phyloP scores from a whole-genome alignment of 2,113 vertebrate species.

The Hippocampus zosterae region DNA sequence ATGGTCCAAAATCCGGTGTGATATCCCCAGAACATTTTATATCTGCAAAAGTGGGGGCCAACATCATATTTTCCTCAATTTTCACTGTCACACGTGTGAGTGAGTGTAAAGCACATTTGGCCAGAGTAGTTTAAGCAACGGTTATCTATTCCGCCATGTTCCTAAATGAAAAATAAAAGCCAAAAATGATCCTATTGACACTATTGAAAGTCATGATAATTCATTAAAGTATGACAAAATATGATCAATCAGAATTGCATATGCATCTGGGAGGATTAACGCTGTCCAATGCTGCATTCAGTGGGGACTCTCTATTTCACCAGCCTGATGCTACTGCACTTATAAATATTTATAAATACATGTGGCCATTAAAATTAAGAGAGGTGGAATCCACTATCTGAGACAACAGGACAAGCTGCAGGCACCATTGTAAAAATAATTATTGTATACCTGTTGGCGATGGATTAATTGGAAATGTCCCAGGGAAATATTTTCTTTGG shows the following conservation, averaged over 20 bases:
- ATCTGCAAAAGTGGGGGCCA: background rate
- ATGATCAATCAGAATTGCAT: constrained; percentile 30
- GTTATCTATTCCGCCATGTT: constrained; percentile 24
- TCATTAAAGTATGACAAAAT: constrained; percentile 33
- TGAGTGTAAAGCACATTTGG: background rate
- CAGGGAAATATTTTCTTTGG: constrained; percentile 63
- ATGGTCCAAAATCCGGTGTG: background rate
- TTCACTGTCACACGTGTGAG: background rate
- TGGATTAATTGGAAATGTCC: constrained; percentile 76
- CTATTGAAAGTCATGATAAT: constrained; percentile 4
- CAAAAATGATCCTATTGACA: constrained; percentile 35
- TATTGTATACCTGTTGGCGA: constrained; percentile 58
- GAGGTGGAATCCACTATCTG: constrained; percentile 51
- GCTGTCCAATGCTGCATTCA: constrained; percentile 2
- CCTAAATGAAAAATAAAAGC: constrained; percentile 43
- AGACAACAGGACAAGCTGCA: constrained; percentile 50
- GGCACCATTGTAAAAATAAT: constrained; percentile 65
- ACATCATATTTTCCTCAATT: background rate
- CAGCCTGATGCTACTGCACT: constrained; percentile 28
- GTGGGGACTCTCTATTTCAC: constrained; percentile 27
- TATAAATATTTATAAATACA: constrained; percentile 49
- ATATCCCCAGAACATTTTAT: background rate
- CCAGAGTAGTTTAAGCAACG: constrained; percentile 33
- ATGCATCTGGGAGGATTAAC: constrained; percentile 26
- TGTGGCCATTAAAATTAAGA: constrained; percentile 52